Evolutionary conservation across 1,140 invertebrate genomes (phyloP).

Genomic region (Hyposmocoma kahamanoa): DNA sequence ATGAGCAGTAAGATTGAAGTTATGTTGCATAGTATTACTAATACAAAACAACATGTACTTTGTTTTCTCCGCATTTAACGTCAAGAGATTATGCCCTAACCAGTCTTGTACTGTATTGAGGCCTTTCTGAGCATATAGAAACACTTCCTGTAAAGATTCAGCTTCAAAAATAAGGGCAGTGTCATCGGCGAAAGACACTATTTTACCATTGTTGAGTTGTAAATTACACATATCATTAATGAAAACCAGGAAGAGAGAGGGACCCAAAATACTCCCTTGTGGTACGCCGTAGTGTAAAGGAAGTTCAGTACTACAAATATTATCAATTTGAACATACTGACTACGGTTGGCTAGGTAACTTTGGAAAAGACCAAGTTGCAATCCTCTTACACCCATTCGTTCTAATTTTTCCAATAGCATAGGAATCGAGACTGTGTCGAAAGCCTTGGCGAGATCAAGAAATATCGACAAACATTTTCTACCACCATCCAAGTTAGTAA

Average conservation of each 20-base stretch:
- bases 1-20: no score
- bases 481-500: background rate
- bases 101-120: no score
- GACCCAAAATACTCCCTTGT: background rate
- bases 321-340: background rate
- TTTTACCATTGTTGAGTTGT: background rate
- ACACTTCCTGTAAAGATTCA: no score
- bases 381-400: background rate
- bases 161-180: background rate
- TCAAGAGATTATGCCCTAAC: no score
- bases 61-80: no score
- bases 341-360: background rate
- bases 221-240: background rate
- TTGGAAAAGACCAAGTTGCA: background rate
- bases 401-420: background rate
- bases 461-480: background rate
- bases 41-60: no score
- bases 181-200: background rate
- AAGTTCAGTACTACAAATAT: background rate
- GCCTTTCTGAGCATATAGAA: no score
- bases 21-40: no score
- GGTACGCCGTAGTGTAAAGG: background rate
- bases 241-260: background rate
- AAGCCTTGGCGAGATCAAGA: background rate
- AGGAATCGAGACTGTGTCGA: background rate